Conservation (phyloP, 2,888 invertebrate species). For the Caenorhabditis auriculariae region DNA sequence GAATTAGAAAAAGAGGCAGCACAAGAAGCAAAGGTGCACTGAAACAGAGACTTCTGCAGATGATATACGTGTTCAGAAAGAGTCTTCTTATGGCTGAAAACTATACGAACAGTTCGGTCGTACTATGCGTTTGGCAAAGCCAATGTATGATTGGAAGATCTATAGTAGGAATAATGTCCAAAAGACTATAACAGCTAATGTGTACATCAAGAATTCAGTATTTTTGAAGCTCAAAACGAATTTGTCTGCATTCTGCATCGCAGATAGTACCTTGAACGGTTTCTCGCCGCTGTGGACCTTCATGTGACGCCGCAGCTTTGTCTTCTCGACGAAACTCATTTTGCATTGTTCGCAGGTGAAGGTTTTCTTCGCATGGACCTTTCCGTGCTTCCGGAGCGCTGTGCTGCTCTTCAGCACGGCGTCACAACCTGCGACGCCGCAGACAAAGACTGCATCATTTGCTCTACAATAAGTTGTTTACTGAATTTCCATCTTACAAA, state of each 20-base stretch:
- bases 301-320: constrained; percentile 12
- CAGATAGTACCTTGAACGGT: constrained; percentile 13
- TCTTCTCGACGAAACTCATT: constrained; percentile 6
- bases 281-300: constrained; percentile 7
- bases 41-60: background rate
- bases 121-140: no score
- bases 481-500: no score
- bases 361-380: constrained; percentile 10
- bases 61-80: background rate
- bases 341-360: constrained; percentile 8
- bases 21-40: constrained; percentile 6
- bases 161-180: no score
- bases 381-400: constrained; percentile 12
- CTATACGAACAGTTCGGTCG: no score
- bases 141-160: no score
- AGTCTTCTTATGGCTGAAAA: background rate
- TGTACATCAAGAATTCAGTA: no score
- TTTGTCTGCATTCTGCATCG: no score
- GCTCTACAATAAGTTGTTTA: no score
- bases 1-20: constrained; percentile 3
- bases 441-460: no score
- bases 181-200: no score
- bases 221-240: no score
- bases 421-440: constrained; percentile 9
- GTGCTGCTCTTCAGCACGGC: constrained; percentile 9